Percentiles rank a stretch among this genome's conserved stretches.
These are phyloP conservation scores for Drosophila meridiana DNA, from an alignment of 2,888 invertebrate genomes.

Conservation along the genomic window DNA sequence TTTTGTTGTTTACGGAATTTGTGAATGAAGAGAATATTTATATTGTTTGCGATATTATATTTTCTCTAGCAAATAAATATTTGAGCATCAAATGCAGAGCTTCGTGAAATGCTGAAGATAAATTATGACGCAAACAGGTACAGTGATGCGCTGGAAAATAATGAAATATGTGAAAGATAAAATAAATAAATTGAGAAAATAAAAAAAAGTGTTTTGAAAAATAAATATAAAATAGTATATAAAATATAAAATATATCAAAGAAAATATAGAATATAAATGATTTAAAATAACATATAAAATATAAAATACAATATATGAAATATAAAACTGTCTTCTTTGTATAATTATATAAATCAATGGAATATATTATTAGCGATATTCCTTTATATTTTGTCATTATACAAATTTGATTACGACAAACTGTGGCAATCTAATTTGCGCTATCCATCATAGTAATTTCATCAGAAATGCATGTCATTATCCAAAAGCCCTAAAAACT, in stretches of 20 bases:
- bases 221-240: neutral
- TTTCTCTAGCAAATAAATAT: constrained; percentile 11
- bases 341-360: neutral
- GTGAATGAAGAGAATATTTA: neutral
- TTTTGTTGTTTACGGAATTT: constrained; percentile 12
- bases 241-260: neutral
- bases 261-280: neutral
- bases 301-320: neutral
- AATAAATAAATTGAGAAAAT: neutral
- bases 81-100: constrained; percentile 2
- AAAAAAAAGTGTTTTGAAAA: no score
- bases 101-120: neutral
- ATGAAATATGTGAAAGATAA: neutral
- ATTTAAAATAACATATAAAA: neutral
- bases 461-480: neutral
- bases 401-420: neutral
- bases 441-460: neutral
- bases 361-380: neutral
- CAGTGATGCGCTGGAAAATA: neutral
- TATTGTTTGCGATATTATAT: neutral
- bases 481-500: neutral
- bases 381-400: neutral
- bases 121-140: constrained; percentile 4
- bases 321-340: neutral
- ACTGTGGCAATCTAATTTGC: neutral